phyloP scores from a whole-genome alignment of 2,888 invertebrate genomes.

The Cryptocephalus primarius region DNA sequence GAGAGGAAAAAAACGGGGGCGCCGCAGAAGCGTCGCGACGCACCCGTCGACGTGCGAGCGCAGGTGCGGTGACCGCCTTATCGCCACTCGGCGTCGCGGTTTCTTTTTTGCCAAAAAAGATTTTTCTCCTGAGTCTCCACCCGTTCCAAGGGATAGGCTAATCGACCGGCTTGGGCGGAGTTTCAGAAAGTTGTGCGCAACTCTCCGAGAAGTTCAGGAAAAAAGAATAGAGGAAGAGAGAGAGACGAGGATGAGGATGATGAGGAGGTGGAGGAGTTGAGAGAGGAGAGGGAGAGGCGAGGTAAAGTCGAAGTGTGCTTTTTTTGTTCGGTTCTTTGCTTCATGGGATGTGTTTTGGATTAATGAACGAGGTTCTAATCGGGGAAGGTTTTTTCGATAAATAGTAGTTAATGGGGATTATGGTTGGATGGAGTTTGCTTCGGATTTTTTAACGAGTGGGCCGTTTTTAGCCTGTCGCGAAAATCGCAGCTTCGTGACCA shows the following conservation, averaged over 20 bases:
- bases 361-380: not conserved
- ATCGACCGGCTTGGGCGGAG: constrained; percentile 37
- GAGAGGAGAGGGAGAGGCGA: not conserved
- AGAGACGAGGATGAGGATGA: too few species aligned
- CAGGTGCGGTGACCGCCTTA: constrained; percentile 39
- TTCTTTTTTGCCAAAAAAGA: constrained; percentile 39
- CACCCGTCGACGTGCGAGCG: constrained; percentile 18
- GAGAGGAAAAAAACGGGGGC: not conserved
- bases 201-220: constrained; percentile 1
- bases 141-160: constrained; percentile 38
- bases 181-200: constrained; percentile 14
- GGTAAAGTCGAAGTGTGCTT: not conserved
- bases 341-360: not conserved
- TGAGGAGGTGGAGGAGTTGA: too few species aligned
- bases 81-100: constrained; percentile 34
- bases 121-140: constrained; percentile 41
- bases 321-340: not conserved
- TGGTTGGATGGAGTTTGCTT: not conserved
- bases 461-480: too few species aligned
- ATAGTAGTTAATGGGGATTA: not conserved
- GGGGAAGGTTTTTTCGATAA: not conserved
- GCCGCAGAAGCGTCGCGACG: too few species aligned
- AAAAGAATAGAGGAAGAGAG: not conserved
- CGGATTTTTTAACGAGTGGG: too few species aligned
- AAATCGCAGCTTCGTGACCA: too few species aligned